These are phyloP conservation scores for Megalopta genalis DNA, from an alignment of 1,140 invertebrate genomes.

Conservation along the genomic window DNA sequence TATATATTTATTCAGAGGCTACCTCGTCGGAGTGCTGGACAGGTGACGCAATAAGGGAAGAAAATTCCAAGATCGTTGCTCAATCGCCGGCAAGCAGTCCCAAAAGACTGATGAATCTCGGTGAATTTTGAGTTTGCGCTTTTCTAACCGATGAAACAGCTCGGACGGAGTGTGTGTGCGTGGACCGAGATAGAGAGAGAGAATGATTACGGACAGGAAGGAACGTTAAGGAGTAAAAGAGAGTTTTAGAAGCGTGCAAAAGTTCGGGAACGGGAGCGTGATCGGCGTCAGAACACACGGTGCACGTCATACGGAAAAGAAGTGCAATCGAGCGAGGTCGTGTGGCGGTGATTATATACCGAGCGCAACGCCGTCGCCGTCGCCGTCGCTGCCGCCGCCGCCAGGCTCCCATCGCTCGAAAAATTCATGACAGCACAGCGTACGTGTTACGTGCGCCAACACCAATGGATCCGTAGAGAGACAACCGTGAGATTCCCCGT, in stretches of 20 bases:
- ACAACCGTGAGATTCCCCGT: neutral
- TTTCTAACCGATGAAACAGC: no score
- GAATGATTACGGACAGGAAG: no score
- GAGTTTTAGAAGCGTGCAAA: neutral
- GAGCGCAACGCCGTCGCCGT: constrained; percentile 12
- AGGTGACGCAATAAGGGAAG: constrained; percentile 50
- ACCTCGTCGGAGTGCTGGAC: constrained; percentile 22
- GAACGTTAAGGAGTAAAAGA: neutral
- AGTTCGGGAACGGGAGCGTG: constrained; percentile 14
- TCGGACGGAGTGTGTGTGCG: no score
- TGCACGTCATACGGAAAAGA: constrained; percentile 11
- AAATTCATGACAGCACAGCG: constrained; percentile 29
- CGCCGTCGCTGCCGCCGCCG: no score
- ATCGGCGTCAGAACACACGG: neutral
- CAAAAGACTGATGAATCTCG: neutral
- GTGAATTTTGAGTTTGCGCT: neutral
- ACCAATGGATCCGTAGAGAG: constrained; percentile 9
- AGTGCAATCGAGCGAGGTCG: constrained; percentile 31
- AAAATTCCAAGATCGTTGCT: constrained; percentile 46
- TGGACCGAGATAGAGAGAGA: no score
- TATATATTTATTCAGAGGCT: constrained; percentile 24
- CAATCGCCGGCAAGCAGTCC: neutral
- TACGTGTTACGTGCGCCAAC: neutral
- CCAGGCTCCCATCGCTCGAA: constrained; percentile 26
- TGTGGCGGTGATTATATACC: constrained; percentile 28